Evolutionary conservation across 2,888 invertebrate species (phyloP).

Genomic region (Heterodera filipjevi): DNA sequence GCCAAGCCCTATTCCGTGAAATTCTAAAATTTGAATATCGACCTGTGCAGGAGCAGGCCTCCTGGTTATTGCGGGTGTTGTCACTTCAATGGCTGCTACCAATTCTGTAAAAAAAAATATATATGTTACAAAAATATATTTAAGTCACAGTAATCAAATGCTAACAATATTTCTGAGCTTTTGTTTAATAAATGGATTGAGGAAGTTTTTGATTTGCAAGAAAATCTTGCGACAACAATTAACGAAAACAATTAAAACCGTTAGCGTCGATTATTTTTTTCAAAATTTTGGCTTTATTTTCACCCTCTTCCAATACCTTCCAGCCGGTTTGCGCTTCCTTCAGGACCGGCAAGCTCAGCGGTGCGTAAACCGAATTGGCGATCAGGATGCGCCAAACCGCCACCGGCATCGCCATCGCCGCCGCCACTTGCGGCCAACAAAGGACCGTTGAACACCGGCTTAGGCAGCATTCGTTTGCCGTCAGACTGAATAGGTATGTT

Average conservation of each 20-base stretch:
- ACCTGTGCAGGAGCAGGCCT: background rate
- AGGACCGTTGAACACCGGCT: background rate
- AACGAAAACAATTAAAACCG: no score
- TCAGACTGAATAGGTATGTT: background rate
- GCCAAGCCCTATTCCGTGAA: no score
- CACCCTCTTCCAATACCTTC: background rate
- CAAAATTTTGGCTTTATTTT: no score
- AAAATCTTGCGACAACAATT: no score
- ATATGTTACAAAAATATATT: background rate
- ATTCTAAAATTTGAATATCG: background rate
- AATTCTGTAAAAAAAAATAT: background rate
- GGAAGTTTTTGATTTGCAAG: no score
- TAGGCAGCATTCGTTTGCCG: background rate
- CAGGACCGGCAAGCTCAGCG: background rate
- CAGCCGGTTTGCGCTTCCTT: constrained; percentile 2
- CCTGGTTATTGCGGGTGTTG: background rate
- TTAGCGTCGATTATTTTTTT: no score
- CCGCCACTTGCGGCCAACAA: background rate
- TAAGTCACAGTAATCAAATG: background rate
- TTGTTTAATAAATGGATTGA: no score
- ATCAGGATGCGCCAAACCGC: background rate
- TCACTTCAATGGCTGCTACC: background rate
- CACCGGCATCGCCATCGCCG: background rate
- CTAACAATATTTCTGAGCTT: no score
- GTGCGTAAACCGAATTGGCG: constrained; percentile 1